phyloP scores from a whole-genome alignment of 2,113 vertebrate species.

The Pelmatolapia mariae region DNA sequence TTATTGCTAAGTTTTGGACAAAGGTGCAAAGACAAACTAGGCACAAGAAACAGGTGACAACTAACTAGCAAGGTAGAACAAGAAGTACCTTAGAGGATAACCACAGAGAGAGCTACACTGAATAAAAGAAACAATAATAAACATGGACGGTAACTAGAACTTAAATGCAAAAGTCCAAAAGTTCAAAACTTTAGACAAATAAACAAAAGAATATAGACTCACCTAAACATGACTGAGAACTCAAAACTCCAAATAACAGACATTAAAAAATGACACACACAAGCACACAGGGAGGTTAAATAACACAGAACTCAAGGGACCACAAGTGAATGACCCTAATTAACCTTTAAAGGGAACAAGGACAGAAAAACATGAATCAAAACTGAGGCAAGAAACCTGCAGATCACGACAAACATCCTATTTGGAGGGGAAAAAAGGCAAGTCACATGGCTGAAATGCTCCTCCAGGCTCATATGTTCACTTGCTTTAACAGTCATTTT shows the following conservation, averaged over 20 bases:
- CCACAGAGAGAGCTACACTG: neutral
- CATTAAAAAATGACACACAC: neutral
- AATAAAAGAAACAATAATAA: neutral
- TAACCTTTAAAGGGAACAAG: neutral
- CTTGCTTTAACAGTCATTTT: neutral
- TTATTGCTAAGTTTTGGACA: neutral
- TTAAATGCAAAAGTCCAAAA: neutral
- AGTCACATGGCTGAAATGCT: neutral
- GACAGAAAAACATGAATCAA: too few species aligned
- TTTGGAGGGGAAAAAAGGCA: neutral
- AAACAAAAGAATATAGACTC: neutral
- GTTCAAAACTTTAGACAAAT: neutral
- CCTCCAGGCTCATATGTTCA: neutral
- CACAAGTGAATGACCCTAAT: neutral
- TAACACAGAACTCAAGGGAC: neutral
- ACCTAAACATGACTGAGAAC: neutral
- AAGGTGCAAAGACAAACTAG: neutral
- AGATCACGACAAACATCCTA: accelerated
- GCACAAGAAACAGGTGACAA: neutral
- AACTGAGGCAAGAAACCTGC: too few species aligned
- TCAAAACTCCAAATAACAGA: neutral
- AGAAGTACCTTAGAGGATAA: neutral
- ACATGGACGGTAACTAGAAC: neutral
- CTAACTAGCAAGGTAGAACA: neutral
- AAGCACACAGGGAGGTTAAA: neutral